Evolutionary conservation across 2,797 vertebrate species (phyloP).

Genomic region (Aplochiton taeniatus): DNA sequence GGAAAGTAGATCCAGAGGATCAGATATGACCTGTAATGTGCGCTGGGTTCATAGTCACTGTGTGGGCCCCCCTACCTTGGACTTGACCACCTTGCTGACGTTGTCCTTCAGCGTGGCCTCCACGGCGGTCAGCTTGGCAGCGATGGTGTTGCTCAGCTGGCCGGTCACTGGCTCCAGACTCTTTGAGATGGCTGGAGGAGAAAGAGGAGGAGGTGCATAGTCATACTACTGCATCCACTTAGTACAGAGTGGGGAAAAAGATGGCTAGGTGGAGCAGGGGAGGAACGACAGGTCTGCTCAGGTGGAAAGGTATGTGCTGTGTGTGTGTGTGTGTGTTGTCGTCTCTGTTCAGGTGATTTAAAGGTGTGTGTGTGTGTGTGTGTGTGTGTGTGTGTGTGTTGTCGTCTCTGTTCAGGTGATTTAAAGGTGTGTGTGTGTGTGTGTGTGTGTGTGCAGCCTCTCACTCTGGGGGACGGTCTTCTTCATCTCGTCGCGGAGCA

Average conservation of each 20-base stretch:
- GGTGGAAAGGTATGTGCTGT: neutral
- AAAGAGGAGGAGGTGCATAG: constrained; percentile 4
- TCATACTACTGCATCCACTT: neutral
- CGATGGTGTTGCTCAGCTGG: constrained; percentile 85
- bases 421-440: too few relatives aligned
- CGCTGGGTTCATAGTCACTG: neutral
- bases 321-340: too few relatives aligned
- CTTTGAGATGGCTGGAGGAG: constrained; percentile 85
- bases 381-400: too few relatives aligned
- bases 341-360: too few relatives aligned
- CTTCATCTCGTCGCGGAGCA: constrained; percentile 94
- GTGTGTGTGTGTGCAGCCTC: constrained; percentile 30
- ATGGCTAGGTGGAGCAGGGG: too few relatives aligned
- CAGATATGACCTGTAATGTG: neutral
- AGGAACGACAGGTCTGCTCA: neutral
- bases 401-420: too few relatives aligned
- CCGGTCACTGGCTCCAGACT: constrained; percentile 88
- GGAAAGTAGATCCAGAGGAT: neutral
- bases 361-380: too few relatives aligned
- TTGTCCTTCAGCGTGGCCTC: constrained; percentile 92
- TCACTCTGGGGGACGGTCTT: constrained; percentile 91
- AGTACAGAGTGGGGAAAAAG: neutral
- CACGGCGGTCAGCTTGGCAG: constrained; percentile 87
- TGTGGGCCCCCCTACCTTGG: constrained; percentile 80
- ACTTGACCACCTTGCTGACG: constrained; percentile 91